Conservation (phyloP, 2,113 vertebrate species). For the Hippocampus barbouri region DNA sequence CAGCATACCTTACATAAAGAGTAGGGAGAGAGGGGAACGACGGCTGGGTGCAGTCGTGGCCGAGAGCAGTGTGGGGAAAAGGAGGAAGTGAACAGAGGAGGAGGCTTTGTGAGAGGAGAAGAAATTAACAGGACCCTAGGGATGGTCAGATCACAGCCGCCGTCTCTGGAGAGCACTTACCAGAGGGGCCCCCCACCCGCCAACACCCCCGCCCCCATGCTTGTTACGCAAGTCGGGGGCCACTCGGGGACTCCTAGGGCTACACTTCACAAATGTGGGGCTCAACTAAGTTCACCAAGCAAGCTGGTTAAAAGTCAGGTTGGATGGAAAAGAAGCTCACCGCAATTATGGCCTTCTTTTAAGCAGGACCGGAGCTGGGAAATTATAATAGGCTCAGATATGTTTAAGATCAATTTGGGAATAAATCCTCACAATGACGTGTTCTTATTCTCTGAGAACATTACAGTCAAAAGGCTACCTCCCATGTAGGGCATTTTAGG, state of each 20-base stretch:
- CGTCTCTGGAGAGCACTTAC: slow-evolving; percentile 69
- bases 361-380: slow-evolving; percentile 34
- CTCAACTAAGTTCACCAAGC: slow-evolving; percentile 44
- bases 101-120: slow-evolving; percentile 63
- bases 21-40: slow-evolving; percentile 12
- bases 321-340: slow-evolving; percentile 39
- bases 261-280: slow-evolving; percentile 67
- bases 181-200: slow-evolving; percentile 38
- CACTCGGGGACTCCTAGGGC: slow-evolving; percentile 65
- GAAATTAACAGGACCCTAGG: slow-evolving; percentile 71
- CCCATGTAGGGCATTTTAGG: slow-evolving; percentile 31
- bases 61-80: slow-evolving; percentile 33
- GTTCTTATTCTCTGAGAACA: slow-evolving; percentile 49
- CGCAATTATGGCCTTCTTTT: slow-evolving; percentile 59
- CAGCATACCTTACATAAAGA: slow-evolving; percentile 52
- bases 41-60: slow-evolving; percentile 34
- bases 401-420: slow-evolving; percentile 65
- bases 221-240: slow-evolving; percentile 71
- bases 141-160: slow-evolving; percentile 56
- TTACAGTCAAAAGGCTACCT: slow-evolving; percentile 51
- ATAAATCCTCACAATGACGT: slow-evolving; percentile 50
- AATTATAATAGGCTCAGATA: slow-evolving; percentile 61
- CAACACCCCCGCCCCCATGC: slow-evolving; percentile 36
- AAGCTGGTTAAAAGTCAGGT: slow-evolving; percentile 61
- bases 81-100: slow-evolving; percentile 54